These are phyloP conservation scores for Dryococelus australis DNA, from an alignment of 2,888 invertebrate genomes.

Conservation along the genomic window DNA sequence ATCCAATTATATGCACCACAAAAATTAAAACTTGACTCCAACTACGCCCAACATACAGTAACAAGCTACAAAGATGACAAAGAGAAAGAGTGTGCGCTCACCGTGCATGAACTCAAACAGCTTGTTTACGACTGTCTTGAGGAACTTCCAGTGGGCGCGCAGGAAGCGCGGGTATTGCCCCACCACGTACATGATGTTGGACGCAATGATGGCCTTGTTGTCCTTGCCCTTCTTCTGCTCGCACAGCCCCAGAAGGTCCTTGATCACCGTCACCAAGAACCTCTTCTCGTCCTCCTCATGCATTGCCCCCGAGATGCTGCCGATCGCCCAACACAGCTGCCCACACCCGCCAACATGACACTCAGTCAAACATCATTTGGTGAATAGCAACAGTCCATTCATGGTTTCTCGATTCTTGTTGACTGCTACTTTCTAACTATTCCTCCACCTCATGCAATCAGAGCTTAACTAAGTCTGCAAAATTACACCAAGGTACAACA, in stretches of 20 bases:
- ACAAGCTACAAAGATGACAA: too few relatives aligned
- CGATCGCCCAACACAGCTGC: constrained; percentile 97
- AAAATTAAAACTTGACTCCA: too few relatives aligned
- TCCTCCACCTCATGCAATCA: too few relatives aligned
- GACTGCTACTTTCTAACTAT: too few relatives aligned
- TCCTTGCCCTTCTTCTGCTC: constrained; percentile 99
- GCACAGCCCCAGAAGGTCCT: constrained; percentile 95
- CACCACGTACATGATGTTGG: constrained; percentile 99
- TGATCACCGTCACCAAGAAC: constrained; percentile 98
- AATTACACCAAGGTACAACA: too few relatives aligned
- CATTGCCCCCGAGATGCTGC: constrained; percentile 98
- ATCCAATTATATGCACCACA: too few relatives aligned
- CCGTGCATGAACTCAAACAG: constrained; percentile 99
- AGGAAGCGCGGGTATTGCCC: constrained; percentile 99
- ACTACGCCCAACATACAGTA: too few relatives aligned
- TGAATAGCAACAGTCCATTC: too few relatives aligned
- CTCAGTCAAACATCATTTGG: too few relatives aligned
- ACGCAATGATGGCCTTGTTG: constrained; percentile 99
- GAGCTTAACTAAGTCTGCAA: too few relatives aligned
- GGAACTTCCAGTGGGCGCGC: constrained; percentile 99
- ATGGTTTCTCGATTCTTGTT: too few relatives aligned
- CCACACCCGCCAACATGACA: background rate
- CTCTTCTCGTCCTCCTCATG: constrained; percentile 99
- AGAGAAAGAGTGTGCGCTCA: constrained; percentile 50
- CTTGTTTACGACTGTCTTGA: constrained; percentile 99